Evolutionary conservation across 2,797 vertebrate species (phyloP).

Genomic region (Carcharodon carcharias): DNA sequence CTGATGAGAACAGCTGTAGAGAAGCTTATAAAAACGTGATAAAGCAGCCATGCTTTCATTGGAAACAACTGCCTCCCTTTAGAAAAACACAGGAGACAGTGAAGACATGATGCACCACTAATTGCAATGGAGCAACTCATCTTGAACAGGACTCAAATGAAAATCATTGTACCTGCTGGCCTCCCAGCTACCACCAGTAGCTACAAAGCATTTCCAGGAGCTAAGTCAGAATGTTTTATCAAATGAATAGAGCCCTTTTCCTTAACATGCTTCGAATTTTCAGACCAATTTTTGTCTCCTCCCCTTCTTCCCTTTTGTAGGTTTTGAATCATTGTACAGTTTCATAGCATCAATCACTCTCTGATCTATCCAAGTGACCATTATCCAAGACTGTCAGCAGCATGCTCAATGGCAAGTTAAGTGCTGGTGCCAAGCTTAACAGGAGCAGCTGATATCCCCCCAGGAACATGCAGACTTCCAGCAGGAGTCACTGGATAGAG

Average conservation of each 20-base stretch:
- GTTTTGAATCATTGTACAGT: neutral
- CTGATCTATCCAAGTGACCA: neutral
- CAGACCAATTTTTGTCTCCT: neutral
- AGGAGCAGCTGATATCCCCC: neutral
- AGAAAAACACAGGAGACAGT: constrained; percentile 11
- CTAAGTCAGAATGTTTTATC: neutral
- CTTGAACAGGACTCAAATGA: neutral
- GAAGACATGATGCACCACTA: neutral
- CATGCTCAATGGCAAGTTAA: neutral
- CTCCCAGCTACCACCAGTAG: neutral
- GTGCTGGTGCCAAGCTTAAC: neutral
- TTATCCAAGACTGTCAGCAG: neutral
- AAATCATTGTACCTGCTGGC: constrained; percentile 46
- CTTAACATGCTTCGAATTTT: neutral
- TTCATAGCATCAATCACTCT: neutral
- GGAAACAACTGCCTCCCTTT: neutral
- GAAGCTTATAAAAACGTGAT: constrained; percentile 31
- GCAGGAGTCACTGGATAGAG: neutral
- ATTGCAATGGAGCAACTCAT: neutral
- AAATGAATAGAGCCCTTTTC: neutral
- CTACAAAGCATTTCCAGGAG: neutral
- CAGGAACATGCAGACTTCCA: neutral
- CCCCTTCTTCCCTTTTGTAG: neutral
- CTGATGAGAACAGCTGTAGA: constrained; percentile 35
- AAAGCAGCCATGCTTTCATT: constrained; percentile 13